phyloP scores from a whole-genome alignment of 1,140 invertebrate genomes.

The Himalopsyche phryganea region DNA sequence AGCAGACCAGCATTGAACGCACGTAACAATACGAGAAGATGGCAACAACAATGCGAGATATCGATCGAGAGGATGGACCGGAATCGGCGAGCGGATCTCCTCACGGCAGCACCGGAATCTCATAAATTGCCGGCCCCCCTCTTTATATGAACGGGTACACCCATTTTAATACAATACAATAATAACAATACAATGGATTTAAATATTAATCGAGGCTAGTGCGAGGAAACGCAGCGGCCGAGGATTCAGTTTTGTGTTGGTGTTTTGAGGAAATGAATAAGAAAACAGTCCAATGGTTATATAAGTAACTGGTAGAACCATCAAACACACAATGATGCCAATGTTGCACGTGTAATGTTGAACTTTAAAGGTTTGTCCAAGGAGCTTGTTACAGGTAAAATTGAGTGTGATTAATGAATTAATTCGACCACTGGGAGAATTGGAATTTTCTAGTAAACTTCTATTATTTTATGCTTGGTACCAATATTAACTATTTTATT shows the following conservation, averaged over 20 bases:
- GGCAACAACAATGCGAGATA: slow-evolving; percentile 15
- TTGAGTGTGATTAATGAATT: too few species aligned
- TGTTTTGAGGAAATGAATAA: background rate
- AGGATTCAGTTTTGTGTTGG: background rate
- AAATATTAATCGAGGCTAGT: slow-evolving; percentile 17
- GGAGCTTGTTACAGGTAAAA: too few species aligned
- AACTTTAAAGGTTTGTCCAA: too few species aligned
- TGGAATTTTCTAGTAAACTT: too few species aligned
- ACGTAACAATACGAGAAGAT: too few species aligned
- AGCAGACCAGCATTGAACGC: too few species aligned
- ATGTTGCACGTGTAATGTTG: too few species aligned
- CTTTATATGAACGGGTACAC: slow-evolving; percentile 10
- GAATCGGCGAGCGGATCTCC: slow-evolving; percentile 3
- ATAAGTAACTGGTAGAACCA: too few species aligned
- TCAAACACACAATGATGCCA: too few species aligned
- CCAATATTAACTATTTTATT: too few species aligned
- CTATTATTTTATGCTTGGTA: too few species aligned
- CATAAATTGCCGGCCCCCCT: slow-evolving; percentile 14
- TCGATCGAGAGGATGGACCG: slow-evolving; percentile 6
- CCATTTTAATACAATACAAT: slow-evolving; percentile 1
- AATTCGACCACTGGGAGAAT: too few species aligned
- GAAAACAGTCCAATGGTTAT: background rate
- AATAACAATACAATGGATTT: slow-evolving; percentile 13
- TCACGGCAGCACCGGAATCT: slow-evolving; percentile 1
- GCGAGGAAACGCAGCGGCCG: slow-evolving; percentile 9